Evolutionary conservation across 2,888 invertebrate species (phyloP).

Genomic region (Dorcus parallelipipedus): DNA sequence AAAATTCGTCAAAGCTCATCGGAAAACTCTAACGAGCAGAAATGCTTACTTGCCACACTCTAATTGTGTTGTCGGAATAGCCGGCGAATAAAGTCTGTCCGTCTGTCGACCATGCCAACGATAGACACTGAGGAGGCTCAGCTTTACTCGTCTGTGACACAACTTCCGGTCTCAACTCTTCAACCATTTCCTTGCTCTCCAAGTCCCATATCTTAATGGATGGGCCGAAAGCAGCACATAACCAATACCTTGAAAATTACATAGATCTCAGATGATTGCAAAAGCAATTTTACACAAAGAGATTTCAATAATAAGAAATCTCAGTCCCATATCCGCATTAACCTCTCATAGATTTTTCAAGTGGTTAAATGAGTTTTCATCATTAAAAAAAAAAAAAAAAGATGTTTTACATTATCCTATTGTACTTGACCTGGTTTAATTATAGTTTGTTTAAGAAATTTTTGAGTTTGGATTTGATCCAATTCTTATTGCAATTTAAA

Average conservation of each 20-base stretch:
- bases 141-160: conserved; percentile 76
- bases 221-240: conserved; percentile 98
- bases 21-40: conserved; percentile 63
- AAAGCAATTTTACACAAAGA: conserved; percentile 1
- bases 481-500: background rate
- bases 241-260: conserved; percentile 71
- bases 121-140: conserved; percentile 93
- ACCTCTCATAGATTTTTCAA: conserved; percentile 45
- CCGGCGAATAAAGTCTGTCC: conserved; percentile 99
- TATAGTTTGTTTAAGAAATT: too few species aligned
- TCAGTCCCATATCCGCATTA: conserved; percentile 51
- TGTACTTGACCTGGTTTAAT: too few species aligned
- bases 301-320: background rate
- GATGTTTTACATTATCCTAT: background rate
- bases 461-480: background rate
- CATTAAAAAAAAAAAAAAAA: conserved; percentile 5
- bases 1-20: background rate
- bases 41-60: conserved; percentile 97
- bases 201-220: conserved; percentile 99
- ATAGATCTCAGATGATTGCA: background rate
- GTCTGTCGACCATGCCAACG: conserved; percentile 98
- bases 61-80: conserved; percentile 95
- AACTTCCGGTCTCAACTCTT: conserved; percentile 96
- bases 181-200: conserved; percentile 99
- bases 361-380: conserved; percentile 33